Percentiles rank a stretch among this genome's conserved stretches.
Conservation (phyloP, 2,113 vertebrate species). For the Lasiurus cinereus region DNA sequence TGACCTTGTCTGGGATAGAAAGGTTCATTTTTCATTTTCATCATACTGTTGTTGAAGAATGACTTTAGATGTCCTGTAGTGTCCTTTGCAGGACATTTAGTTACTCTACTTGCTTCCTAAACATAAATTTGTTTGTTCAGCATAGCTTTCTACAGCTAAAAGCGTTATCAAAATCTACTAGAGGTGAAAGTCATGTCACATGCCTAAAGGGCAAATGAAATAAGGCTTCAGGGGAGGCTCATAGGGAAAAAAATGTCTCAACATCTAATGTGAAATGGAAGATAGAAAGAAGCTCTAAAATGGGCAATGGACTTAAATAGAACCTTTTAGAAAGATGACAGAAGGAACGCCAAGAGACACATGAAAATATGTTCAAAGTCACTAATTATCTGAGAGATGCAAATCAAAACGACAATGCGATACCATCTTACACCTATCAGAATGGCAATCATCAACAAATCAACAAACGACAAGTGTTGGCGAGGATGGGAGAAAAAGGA, state of each 20-base stretch:
- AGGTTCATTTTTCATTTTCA: background rate
- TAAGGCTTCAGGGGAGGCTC: background rate
- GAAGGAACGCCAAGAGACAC: too few relatives aligned
- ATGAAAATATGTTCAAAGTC: too few relatives aligned
- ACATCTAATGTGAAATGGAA: background rate
- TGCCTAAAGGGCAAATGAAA: background rate
- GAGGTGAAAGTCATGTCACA: background rate
- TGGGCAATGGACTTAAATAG: too few relatives aligned
- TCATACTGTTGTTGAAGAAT: background rate
- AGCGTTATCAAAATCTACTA: background rate
- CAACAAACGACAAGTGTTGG: too few relatives aligned
- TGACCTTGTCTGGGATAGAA: background rate
- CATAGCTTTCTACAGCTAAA: constrained; percentile 3
- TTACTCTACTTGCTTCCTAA: constrained; percentile 34
- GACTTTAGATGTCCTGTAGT: background rate
- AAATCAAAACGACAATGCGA: too few relatives aligned
- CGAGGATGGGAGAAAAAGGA: too few relatives aligned
- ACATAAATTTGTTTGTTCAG: constrained; percentile 20
- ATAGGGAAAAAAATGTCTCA: background rate
- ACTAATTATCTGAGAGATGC: too few relatives aligned
- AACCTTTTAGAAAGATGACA: too few relatives aligned
- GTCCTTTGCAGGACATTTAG: constrained; percentile 20
- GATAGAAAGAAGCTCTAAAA: background rate
- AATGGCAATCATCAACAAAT: too few relatives aligned
- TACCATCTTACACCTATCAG: too few relatives aligned